Evolutionary conservation across 2,113 vertebrate genomes (phyloP), one percentile per base, ranked within the genome.

Genomic region (Colossoma macropomum): DNA sequence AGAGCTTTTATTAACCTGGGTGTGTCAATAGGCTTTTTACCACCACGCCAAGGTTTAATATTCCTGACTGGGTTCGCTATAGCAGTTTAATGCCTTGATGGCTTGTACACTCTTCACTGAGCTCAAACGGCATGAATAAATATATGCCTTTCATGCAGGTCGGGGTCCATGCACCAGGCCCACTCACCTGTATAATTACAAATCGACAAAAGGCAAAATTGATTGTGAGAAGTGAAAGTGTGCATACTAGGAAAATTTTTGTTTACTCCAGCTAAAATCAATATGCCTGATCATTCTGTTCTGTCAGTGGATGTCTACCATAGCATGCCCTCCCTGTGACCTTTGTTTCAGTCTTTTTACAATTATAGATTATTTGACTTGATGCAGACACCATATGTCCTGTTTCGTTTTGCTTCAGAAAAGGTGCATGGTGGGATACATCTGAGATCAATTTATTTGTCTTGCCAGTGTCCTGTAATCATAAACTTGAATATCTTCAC

Each of bases 111-210:
- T 48, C 48, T 62, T 60, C 41, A 52, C 7, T 15, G 63, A 74
- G 30, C 60, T 54, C 16, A 65, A 75, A 50, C 56, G n/a, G 73
- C 81, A 71, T 86, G 85, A 85, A 86, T 80, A 83, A 77, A 86
- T 79, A 86, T 79, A 27, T 62, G 80, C 56, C 66, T 82, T 88
- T 87, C 75, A 85, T 82, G 65, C 84, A 83, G 84, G 83, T 9
- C 68, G 48, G 27, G 16, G 28, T 71, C 84, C 88, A 71, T 86
- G 78, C 85, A 83, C 79, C 85, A 80, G 88, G 88, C 87, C 90
- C 89, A 85, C 88, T 91, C 88, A 89, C 87, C 90, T 89, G 79
- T 86, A 90, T 92, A 90, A 92, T 93, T 92, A 89, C 84, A 12
- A 86, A 91, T 89, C 75, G 88, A 91, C 91, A 87, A 86, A 72